These are phyloP conservation scores for Autographa gamma DNA, from an alignment of 2,888 invertebrate genomes.

Conservation along the genomic window DNA sequence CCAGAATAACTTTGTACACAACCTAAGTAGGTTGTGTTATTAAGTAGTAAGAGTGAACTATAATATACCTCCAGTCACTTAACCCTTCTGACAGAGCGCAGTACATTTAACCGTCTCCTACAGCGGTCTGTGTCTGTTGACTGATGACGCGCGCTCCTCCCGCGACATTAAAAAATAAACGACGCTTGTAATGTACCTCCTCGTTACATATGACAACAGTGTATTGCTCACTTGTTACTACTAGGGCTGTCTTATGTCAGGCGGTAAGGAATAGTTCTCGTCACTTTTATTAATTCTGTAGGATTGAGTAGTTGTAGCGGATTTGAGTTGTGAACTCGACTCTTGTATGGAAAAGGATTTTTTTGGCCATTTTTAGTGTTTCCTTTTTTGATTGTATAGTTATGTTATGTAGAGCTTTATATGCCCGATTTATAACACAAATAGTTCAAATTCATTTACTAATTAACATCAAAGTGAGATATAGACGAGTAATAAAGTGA, in stretches of 20 bases:
- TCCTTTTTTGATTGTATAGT: too few species aligned
- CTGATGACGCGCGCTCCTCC: slow-evolving; percentile 35
- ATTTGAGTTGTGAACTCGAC: too few species aligned
- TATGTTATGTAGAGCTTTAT: too few species aligned
- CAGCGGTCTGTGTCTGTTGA: slow-evolving; percentile 38
- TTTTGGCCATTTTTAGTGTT: too few species aligned
- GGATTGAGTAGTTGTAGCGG: not conserved
- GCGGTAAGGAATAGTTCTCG: not conserved
- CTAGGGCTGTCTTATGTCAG: slow-evolving; percentile 42
- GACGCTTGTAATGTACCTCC: slow-evolving; percentile 44
- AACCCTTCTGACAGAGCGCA: not conserved
- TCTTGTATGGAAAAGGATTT: too few species aligned
- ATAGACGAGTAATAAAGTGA: too few species aligned
- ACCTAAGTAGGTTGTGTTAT: too few species aligned
- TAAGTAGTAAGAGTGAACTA: not conserved
- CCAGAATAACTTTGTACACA: not conserved
- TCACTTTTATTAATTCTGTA: not conserved
- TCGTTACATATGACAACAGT: slow-evolving; percentile 49
- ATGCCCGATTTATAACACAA: too few species aligned
- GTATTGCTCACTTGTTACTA: slow-evolving; percentile 42
- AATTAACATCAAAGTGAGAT: too few species aligned
- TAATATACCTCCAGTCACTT: not conserved
- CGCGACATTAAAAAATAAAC: slow-evolving; percentile 54
- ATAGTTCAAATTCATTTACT: too few species aligned
- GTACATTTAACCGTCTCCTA: slow-evolving; percentile 21